phyloP scores from a whole-genome alignment of 2,888 invertebrate species.

The Pterobdella sp. region DNA sequence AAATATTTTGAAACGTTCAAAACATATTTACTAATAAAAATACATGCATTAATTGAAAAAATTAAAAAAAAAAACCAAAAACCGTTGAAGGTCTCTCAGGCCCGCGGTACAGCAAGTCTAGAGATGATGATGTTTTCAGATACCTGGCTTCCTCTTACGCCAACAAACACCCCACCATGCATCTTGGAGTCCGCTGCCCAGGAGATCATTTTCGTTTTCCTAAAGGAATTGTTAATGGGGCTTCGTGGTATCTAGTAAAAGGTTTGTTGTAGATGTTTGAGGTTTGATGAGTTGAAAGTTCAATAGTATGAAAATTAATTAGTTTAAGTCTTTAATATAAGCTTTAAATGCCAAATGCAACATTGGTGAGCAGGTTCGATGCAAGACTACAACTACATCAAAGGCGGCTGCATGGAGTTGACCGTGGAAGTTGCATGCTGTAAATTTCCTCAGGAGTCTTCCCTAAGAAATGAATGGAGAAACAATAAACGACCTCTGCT shows the following conservation, averaged over 20 bases:
- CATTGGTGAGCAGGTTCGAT: slow-evolving; percentile 69
- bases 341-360: no score
- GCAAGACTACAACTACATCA: slow-evolving; percentile 89
- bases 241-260: slow-evolving; percentile 79
- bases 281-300: neutral
- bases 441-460: slow-evolving; percentile 75
- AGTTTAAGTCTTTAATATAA: no score
- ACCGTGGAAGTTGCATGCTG: slow-evolving; percentile 88
- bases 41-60: no score
- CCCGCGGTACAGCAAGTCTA: slow-evolving; percentile 45
- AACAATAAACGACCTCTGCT: slow-evolving; percentile 67
- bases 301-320: no score
- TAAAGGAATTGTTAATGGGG: slow-evolving; percentile 81
- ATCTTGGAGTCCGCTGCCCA: slow-evolving; percentile 33
- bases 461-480: slow-evolving; percentile 75
- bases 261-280: slow-evolving; percentile 44
- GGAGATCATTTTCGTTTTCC: slow-evolving; percentile 30
- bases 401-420: slow-evolving; percentile 89
- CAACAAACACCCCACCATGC: slow-evolving; percentile 67
- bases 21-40: no score
- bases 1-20: no score
- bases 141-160: slow-evolving; percentile 71
- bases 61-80: no score
- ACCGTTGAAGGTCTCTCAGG: neutral
- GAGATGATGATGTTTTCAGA: slow-evolving; percentile 74